Evolutionary conservation across 1,140 invertebrate species (phyloP), one percentile per base, ranked within the genome.

Genomic region (Bicyclus anynana): DNA sequence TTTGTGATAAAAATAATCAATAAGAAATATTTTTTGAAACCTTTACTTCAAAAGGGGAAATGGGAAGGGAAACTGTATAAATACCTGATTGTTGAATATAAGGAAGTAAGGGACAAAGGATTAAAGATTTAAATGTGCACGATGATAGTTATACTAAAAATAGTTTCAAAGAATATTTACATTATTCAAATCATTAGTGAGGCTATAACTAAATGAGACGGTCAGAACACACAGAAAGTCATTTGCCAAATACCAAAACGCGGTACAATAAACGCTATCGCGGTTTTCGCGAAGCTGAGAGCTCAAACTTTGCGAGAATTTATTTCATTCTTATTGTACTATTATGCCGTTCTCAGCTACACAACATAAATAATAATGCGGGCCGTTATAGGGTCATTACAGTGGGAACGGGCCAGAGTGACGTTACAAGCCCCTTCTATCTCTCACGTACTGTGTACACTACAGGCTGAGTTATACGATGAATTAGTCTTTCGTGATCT

Each of bases 301-400:
- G 72, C 80, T 80, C 74, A 77, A 82, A 80, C 65, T 86, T 77
- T 82, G 73, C 42, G 78, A 72, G 75, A 82, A 84, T 81, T 84
- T 87, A 84, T 87, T 77, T 85, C 74, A 74, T 84, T 84, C 78
- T 84, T 84, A 87, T 87, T 74, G 75, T 74, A 77, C 76, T 87
- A 84, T 87, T 84, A 87, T 82, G 74, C 80, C 72, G 74, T 80
- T 82, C 77, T 74, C 81, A 80, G 74, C 78, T 77, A 87, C 80
- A 87, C 81, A 87, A 84, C 77, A 87, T 84, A 87, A 84, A 87
- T 87, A 87, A 87, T 84, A 87, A 84, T 81, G 80, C 72, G 69
- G 73, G 52, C 74, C 71, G 79, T 87, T 84, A 84, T 83, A 83
- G 75, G 73, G 74, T 82, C 84, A 82, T 87, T 84, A 84, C 76